Conservation (phyloP, 2,888 invertebrate genomes). For the Drepanosiphum platanoidis region DNA sequence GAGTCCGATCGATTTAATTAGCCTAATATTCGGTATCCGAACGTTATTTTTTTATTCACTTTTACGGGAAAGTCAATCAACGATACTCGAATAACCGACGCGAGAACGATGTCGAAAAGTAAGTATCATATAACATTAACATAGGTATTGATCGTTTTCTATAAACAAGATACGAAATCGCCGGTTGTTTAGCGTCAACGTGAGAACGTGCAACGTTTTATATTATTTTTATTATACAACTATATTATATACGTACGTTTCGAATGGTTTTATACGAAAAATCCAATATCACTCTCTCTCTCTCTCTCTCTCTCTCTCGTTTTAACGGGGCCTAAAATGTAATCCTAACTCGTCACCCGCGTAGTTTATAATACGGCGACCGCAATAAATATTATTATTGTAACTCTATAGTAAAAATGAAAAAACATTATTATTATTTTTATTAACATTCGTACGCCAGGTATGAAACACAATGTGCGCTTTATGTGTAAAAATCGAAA, state of each 20-base stretch:
- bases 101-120: not conserved
- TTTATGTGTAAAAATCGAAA: too few species aligned
- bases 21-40: too few species aligned
- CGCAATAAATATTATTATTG: too few species aligned
- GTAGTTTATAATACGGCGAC: not conserved
- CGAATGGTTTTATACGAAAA: not conserved
- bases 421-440: too few species aligned
- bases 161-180: too few species aligned
- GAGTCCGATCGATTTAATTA: too few species aligned
- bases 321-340: not conserved
- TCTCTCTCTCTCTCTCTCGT: too few species aligned
- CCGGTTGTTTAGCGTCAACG: not conserved
- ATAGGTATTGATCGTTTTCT: not conserved
- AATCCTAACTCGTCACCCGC: not conserved
- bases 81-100: not conserved
- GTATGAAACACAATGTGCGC: too few species aligned
- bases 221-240: too few species aligned
- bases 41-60: not conserved
- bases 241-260: not conserved
- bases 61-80: not conserved
- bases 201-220: not conserved
- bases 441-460: too few species aligned
- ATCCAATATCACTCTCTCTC: not conserved
- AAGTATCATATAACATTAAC: not conserved
- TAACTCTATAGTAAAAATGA: not conserved